These are phyloP conservation scores for Chitala chitala DNA, from an alignment of 2,113 vertebrate species.

Conservation along the genomic window DNA sequence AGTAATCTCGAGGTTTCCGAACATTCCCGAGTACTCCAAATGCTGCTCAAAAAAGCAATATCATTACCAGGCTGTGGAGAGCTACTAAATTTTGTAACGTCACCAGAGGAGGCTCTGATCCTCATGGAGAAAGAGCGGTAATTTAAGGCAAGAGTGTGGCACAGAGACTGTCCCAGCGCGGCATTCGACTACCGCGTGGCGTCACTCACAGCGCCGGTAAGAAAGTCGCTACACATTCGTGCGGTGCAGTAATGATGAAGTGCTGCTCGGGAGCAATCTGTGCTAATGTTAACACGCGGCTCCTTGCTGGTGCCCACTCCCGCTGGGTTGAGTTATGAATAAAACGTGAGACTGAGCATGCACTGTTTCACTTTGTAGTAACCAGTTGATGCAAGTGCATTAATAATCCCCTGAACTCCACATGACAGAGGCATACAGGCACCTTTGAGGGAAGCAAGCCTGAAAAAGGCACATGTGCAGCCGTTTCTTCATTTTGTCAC, in stretches of 20 bases:
- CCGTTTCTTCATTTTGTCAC: slow-evolving; percentile 57
- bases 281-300: slow-evolving; percentile 2
- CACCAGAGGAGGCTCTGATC: neutral
- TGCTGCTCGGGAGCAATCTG: neutral
- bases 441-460: slow-evolving; percentile 13
- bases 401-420: neutral
- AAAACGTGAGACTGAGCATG: neutral
- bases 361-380: neutral
- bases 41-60: slow-evolving; percentile 11
- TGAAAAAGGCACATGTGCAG: slow-evolving; percentile 43
- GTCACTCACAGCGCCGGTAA: neutral
- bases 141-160: slow-evolving; percentile 1
- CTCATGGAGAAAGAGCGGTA: neutral
- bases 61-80: neutral
- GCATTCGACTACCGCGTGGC: neutral
- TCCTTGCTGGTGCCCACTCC: neutral
- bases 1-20: neutral
- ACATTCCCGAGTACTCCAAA: neutral
- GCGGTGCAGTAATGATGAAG: neutral
- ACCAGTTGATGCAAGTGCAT: neutral
- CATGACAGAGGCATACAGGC: slow-evolving; percentile 21
- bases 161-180: neutral
- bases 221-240: neutral
- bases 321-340: neutral
- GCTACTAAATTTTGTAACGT: neutral